Conservation (phyloP, 2,113 vertebrate species). For the Caranx ignobilis region DNA sequence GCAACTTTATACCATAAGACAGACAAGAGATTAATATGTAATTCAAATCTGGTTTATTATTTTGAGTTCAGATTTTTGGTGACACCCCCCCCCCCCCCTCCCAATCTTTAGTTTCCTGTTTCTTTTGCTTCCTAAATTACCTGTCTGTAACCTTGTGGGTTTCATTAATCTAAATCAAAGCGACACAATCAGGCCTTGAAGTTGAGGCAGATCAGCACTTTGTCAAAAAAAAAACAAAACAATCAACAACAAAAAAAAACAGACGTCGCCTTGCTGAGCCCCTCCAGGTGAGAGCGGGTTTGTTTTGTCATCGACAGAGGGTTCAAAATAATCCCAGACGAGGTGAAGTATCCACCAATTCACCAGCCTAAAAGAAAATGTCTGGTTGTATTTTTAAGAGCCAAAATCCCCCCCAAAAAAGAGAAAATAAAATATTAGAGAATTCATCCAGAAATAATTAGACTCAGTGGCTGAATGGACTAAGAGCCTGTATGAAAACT, state of each 20-base stretch:
- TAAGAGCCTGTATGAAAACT: conserved; percentile 25
- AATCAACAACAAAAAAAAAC: neutral
- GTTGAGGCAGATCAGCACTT: neutral
- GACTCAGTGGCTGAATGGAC: conserved; percentile 37
- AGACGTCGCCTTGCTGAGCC: neutral
- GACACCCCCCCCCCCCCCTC: no score
- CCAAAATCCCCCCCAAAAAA: conserved; percentile 9
- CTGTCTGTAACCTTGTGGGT: neutral
- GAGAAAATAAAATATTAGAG: conserved; percentile 33
- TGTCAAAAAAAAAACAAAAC: neutral
- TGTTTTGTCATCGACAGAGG: conserved; percentile 4
- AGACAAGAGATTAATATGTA: no score
- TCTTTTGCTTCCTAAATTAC: neutral
- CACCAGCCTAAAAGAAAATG: conserved; percentile 9
- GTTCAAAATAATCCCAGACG: conserved; percentile 18
- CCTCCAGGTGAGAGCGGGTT: conserved; percentile 24
- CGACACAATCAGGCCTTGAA: neutral
- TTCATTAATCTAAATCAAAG: neutral
- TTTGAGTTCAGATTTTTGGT: no score
- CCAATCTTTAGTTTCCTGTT: neutral
- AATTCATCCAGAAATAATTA: conserved; percentile 41
- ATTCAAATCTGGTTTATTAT: no score
- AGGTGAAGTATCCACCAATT: conserved; percentile 43
- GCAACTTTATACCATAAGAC: no score
- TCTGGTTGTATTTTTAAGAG: conserved; percentile 46